Evolutionary conservation across 1,140 invertebrate genomes (phyloP), one percentile per base, ranked within the genome.

Genomic region (Drosophila sp.): DNA sequence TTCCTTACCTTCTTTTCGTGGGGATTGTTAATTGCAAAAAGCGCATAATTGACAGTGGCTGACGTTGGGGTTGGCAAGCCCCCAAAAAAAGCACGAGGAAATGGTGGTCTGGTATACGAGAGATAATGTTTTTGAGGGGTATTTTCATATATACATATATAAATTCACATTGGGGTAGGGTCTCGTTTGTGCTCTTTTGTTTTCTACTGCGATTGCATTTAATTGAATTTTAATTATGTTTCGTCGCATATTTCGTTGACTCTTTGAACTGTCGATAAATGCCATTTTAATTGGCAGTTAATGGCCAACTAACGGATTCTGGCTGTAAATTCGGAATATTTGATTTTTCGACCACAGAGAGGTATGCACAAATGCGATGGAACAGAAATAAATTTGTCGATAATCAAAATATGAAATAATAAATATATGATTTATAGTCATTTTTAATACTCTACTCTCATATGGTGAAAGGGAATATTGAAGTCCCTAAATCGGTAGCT

Each of bases 201-300:
- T 71, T 78, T 56, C 17, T 62, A 11, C 5, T 1, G 6, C 40
- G 11, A 23, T 33, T 72, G 41, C 32, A 62, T 87, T 86, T 86
- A 86, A 86, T 86, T 86, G 82, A 86, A 82, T 72, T 86, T 86
- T 87, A 86, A 86, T 86, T 87, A 82, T 78, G 78, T 63, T 72
- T 44, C 62, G 64, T 58, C 55, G 64, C 47, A 61, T 67, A 60
- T 74, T 25, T 40, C 32, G 7, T 44, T 17, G 64, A 60, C 63
- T 60, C 61, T 71, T 63, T 68, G 70, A 72, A 80, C 71, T 61
- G 35, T 40, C 41, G 66, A 74, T 86, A 86, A 87, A 78, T 85
- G 47, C 54, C 44, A 50, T 79, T 86, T 82, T 73, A 86, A 86
- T 82, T 87, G 83, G 62, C 82, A 79, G 55, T 87, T 79, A 82